Evolutionary conservation across 2,888 invertebrate species (phyloP).

Genomic region (Metallyticus violacea): DNA sequence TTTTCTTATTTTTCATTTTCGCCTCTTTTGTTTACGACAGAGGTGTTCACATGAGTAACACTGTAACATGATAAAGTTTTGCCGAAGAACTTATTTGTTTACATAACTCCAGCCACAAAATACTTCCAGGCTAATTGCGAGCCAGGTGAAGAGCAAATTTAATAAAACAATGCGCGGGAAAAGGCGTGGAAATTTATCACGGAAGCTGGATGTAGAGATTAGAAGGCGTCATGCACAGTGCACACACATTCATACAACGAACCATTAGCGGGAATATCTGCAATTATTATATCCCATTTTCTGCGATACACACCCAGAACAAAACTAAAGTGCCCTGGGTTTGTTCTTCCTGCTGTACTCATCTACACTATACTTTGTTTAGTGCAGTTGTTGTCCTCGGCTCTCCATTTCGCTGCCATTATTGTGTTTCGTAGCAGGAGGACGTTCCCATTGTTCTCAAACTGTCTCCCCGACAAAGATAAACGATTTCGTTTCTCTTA

Average conservation of each 20-base stretch:
- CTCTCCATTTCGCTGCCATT: constrained; percentile 4
- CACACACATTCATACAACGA: background rate
- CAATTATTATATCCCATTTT: background rate
- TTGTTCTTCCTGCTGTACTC: background rate
- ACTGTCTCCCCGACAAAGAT: constrained; percentile 18
- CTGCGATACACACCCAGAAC: background rate
- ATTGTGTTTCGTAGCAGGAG: constrained; percentile 9
- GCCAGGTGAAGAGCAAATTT: background rate
- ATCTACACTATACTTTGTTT: constrained; percentile 1
- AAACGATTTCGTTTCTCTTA: constrained; percentile 22
- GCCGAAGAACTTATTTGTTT: no score
- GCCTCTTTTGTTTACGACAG: no score
- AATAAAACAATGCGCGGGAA: background rate
- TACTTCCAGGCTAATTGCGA: background rate
- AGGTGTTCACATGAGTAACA: no score
- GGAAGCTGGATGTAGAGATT: background rate
- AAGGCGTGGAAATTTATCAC: background rate
- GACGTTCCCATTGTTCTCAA: constrained; percentile 13
- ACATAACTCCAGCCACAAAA: no score
- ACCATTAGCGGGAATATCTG: background rate
- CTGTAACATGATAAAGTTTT: no score
- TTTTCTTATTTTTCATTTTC: no score
- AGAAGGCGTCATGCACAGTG: background rate
- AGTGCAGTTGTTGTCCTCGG: background rate
- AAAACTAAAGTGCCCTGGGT: background rate